phyloP scores from a whole-genome alignment of 2,888 invertebrate genomes.

The Pollenia griseotomentosa region DNA sequence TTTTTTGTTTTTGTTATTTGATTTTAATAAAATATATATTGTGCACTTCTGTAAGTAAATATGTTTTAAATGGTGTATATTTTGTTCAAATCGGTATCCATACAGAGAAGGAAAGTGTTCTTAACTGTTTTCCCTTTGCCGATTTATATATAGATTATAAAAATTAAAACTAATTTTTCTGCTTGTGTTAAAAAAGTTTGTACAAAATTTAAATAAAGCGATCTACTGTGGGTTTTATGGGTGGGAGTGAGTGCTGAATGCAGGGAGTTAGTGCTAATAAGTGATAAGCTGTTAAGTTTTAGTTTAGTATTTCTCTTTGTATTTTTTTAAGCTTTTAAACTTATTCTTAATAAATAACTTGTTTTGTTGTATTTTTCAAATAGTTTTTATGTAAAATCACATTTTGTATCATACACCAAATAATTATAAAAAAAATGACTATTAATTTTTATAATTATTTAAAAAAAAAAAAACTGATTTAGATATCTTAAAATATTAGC shows the following conservation, averaged over 20 bases:
- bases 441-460: too few species aligned
- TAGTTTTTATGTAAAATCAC: constrained; percentile 68
- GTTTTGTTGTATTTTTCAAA: constrained; percentile 51
- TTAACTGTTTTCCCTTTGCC: too few species aligned
- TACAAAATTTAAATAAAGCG: background rate
- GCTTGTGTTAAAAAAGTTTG: constrained; percentile 44
- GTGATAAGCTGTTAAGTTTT: constrained; percentile 9
- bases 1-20: too few species aligned
- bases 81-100: too few species aligned
- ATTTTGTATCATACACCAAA: constrained; percentile 58
- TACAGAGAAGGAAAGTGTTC: too few species aligned
- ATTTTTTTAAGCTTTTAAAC: constrained; percentile 64
- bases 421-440: constrained; percentile 37
- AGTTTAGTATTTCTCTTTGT: constrained; percentile 58
- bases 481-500: too few species aligned
- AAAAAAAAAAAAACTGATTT: too few species aligned
- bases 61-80: too few species aligned
- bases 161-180: constrained; percentile 60
- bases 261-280: background rate
- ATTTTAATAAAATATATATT: too few species aligned
- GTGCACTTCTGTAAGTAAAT: too few species aligned
- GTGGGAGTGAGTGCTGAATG: background rate
- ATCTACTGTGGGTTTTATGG: constrained; percentile 21
- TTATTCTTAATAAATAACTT: constrained; percentile 70
- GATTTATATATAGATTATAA: too few species aligned